Evolutionary conservation across 30 jellyfish, hydroid and myxozoan genomes (phyloP).

Genomic region (Hydractinia symbiolongicarpus): DNA sequence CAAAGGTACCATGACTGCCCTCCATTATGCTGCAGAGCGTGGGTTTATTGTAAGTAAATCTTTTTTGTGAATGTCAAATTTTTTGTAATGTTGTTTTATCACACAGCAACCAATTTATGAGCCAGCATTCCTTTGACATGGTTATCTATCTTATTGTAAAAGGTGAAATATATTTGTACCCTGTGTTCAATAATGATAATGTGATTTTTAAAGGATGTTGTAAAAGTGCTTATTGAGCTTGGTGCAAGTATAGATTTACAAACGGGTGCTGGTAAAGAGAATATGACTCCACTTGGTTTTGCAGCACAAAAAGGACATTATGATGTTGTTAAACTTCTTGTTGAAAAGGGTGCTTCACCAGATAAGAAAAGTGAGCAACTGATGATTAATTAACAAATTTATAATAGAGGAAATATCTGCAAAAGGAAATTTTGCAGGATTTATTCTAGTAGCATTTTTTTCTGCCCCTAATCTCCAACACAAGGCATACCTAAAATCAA

Average conservation of each 20-base stretch:
- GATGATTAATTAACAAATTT: neutral
- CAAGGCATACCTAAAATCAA: too few relatives aligned
- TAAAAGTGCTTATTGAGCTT: constrained; percentile 42
- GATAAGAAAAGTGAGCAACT: constrained; percentile 49
- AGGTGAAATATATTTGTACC: neutral
- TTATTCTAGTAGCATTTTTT: too few relatives aligned
- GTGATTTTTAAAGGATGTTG: constrained; percentile 37
- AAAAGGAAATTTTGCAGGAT: neutral
- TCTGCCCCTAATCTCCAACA: too few relatives aligned
- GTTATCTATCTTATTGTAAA: neutral
- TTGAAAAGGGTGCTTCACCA: constrained; percentile 65
- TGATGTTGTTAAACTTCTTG: constrained; percentile 45
- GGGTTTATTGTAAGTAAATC: constrained; percentile 42
- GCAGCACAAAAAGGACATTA: constrained; percentile 69
- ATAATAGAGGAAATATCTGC: neutral
- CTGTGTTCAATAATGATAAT: neutral
- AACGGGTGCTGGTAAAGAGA: constrained; percentile 55
- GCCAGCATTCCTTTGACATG: too few relatives aligned
- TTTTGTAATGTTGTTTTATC: neutral
- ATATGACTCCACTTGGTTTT: constrained; percentile 42
- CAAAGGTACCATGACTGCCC: constrained; percentile 39
- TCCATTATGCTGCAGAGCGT: constrained; percentile 66
- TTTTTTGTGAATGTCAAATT: neutral
- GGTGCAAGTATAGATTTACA: constrained; percentile 49
- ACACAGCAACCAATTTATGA: neutral